Evolutionary conservation across 30 jellyfish, hydroid and myxozoan genomes (phyloP).

Genomic region (Cassiopea xamachana): DNA sequence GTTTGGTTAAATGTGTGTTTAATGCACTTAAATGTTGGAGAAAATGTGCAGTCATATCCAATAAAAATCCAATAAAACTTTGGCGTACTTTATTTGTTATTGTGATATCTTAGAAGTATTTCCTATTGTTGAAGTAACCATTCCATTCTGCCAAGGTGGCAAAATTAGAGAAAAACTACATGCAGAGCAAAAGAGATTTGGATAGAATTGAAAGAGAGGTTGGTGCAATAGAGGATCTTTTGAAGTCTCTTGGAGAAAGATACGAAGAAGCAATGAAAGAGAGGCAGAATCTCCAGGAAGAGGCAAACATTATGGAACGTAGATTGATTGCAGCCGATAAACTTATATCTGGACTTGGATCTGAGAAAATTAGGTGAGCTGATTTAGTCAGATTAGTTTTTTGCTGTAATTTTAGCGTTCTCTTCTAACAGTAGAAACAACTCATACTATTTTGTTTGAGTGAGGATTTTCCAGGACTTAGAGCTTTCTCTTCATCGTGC

Average conservation of each 20-base stretch:
- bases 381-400: background rate
- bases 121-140: background rate
- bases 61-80: no score
- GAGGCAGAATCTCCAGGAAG: constrained; percentile 87
- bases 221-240: constrained; percentile 88
- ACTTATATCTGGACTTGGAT: constrained; percentile 95
- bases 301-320: constrained; percentile 96
- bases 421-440: no score
- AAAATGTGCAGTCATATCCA: no score
- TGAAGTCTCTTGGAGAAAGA: constrained; percentile 80
- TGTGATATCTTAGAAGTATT: no score
- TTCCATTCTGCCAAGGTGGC: constrained; percentile 69
- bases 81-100: no score
- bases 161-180: constrained; percentile 83
- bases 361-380: constrained; percentile 90
- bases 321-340: constrained; percentile 98
- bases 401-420: no score
- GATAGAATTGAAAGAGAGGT: constrained; percentile 94
- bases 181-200: constrained; percentile 92
- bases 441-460: no score
- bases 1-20: no score
- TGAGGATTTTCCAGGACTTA: no score
- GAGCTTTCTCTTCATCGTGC: no score
- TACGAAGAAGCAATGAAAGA: constrained; percentile 93
- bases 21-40: no score